phyloP scores from a whole-genome alignment of 92 coral and sea anemone genomes.

The Bergia sp. region DNA sequence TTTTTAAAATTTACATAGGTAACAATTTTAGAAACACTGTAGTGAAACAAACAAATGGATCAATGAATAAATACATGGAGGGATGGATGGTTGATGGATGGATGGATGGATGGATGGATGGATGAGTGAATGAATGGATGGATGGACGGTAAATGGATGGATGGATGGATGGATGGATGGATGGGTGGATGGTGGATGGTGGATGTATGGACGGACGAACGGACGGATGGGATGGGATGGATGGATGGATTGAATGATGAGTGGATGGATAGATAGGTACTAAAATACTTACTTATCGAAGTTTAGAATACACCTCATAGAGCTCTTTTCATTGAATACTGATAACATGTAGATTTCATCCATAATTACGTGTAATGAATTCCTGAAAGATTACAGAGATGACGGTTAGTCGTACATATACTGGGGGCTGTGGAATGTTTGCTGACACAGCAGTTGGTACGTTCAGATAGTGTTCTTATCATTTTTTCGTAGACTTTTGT shows the following conservation, averaged over 20 bases:
- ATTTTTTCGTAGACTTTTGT: no score
- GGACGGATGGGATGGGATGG: neutral
- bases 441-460: no score
- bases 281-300: constrained; percentile 62
- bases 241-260: neutral
- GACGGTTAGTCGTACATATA: neutral
- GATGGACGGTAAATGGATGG: neutral
- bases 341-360: constrained; percentile 95
- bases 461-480: no score
- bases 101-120: neutral
- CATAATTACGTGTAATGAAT: constrained; percentile 82
- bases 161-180: no score
- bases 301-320: constrained; percentile 72
- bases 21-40: no score
- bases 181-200: no score
- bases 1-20: no score
- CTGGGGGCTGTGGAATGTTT: no score
- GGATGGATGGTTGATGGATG: neutral
- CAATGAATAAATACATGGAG: no score
- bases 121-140: no score
- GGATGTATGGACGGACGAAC: neutral
- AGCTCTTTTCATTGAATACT: constrained; percentile 73
- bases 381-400: constrained; percentile 47
- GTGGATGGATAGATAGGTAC: no score
- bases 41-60: no score